A percentile compares a stretch with the other conserved stretches of the same genome.
phyloP scores from a whole-genome alignment of 2,888 invertebrate genomes.

The Plagiodera versicolora region DNA sequence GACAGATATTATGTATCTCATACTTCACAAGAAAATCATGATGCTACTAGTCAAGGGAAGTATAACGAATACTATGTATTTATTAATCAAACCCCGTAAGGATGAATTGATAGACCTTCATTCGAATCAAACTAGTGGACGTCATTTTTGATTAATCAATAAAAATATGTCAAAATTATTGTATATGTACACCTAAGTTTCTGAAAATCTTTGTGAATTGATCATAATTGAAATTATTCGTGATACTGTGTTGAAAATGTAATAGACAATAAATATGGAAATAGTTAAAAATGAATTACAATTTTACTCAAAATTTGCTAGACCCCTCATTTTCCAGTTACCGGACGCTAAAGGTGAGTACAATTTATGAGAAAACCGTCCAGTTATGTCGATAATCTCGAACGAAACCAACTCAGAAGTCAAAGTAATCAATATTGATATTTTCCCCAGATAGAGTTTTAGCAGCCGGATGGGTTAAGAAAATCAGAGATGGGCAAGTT shows the following conservation, averaged over 20 bases:
- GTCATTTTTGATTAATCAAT: neutral
- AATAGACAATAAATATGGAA: conserved; percentile 29
- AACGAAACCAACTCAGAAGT: too few species aligned
- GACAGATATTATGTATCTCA: too few species aligned
- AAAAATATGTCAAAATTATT: conserved; percentile 16
- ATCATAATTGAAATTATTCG: neutral
- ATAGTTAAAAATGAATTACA: conserved; percentile 46
- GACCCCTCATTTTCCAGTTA: conserved; percentile 52
- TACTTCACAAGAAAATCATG: too few species aligned
- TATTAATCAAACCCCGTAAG: too few species aligned
- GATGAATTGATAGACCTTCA: neutral
- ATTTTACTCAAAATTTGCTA: conserved; percentile 54
- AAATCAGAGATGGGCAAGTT: conserved; percentile 44
- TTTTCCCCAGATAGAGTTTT: conserved; percentile 48
- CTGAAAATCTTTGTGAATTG: conserved; percentile 3
- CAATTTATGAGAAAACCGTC: neutral
- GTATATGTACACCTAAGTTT: neutral
- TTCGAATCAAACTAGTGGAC: neutral
- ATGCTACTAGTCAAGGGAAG: too few species aligned
- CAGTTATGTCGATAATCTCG: neutral
- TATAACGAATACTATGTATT: too few species aligned
- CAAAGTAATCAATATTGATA: too few species aligned
- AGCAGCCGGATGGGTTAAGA: conserved; percentile 56
- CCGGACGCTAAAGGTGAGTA: conserved; percentile 50
- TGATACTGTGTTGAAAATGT: neutral